Conservation (phyloP, 1,140 invertebrate genomes). For the Drosophila pectinifera region DNA sequence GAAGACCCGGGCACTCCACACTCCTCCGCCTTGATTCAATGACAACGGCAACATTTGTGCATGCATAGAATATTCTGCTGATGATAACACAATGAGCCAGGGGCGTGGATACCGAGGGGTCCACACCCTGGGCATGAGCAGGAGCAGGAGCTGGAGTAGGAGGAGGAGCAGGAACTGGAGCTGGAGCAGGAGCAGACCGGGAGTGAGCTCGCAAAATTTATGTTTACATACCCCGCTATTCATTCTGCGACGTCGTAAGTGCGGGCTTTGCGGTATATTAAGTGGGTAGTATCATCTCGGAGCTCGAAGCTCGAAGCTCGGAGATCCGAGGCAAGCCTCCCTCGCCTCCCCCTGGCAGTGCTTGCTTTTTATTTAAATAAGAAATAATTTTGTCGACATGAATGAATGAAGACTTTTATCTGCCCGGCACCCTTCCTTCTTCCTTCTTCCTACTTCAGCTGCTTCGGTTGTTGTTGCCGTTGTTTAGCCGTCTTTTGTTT, state of each 20-base stretch:
- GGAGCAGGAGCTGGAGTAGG: background rate
- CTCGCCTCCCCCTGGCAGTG: constrained; percentile 20
- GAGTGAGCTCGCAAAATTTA: constrained; percentile 78
- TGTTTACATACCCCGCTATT: constrained; percentile 83
- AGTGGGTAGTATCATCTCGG: constrained; percentile 72
- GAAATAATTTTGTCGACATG: constrained; percentile 83
- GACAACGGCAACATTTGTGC: constrained; percentile 82
- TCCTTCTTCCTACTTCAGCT: background rate
- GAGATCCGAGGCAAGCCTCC: constrained; percentile 1
- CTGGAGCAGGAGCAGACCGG: background rate
- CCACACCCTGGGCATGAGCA: background rate
- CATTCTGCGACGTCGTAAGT: constrained; percentile 74
- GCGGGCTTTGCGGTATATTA: constrained; percentile 81
- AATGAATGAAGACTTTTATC: constrained; percentile 83
- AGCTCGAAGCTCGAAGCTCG: constrained; percentile 8
- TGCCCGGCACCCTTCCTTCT: constrained; percentile 48
- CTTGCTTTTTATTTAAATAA: constrained; percentile 81
- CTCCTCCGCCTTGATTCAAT: constrained; percentile 69
- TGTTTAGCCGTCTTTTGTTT: constrained; percentile 48
- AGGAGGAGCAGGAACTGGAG: no score
- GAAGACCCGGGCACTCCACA: constrained; percentile 29
- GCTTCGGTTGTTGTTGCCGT: constrained; percentile 30
- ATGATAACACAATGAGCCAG: constrained; percentile 76
- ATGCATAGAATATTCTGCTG: constrained; percentile 82
- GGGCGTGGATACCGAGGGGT: constrained; percentile 4